Conservation (phyloP, 2,113 vertebrate species). For the Ameiurus melas region DNA sequence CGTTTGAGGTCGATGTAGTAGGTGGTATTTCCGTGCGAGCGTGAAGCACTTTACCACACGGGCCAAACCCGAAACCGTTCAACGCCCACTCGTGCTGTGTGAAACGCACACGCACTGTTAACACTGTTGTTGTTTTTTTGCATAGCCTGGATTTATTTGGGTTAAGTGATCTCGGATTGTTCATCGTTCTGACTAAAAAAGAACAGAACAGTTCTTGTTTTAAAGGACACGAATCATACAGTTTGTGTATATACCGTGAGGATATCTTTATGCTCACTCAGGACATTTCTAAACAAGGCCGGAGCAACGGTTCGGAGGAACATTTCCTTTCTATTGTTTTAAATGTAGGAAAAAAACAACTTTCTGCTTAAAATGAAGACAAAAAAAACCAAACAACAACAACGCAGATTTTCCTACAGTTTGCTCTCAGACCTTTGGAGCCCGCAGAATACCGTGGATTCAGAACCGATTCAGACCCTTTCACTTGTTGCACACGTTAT, state of each 20-base stretch:
- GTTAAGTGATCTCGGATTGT: neutral
- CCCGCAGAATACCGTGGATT: neutral
- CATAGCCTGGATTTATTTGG: neutral
- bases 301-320: neutral
- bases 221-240: too few species aligned
- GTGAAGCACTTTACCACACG: conserved; percentile 11
- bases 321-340: neutral
- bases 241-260: too few species aligned
- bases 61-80: conserved; percentile 26
- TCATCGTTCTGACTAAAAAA: neutral
- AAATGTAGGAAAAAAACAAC: neutral
- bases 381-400: too few species aligned
- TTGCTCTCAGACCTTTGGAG: neutral
- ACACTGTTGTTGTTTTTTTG: neutral
- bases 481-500: neutral
- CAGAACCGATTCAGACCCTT: neutral
- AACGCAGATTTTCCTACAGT: too few species aligned
- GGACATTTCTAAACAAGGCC: too few species aligned
- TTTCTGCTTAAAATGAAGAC: too few species aligned
- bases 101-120: neutral
- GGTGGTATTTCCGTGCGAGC: neutral
- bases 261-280: too few species aligned
- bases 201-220: too few species aligned
- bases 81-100: neutral
- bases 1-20: neutral